Percentiles rank a stretch among this genome's conserved stretches.
phyloP scores from a whole-genome alignment of 1,140 invertebrate genomes.

The Megalonaias nervosa region DNA sequence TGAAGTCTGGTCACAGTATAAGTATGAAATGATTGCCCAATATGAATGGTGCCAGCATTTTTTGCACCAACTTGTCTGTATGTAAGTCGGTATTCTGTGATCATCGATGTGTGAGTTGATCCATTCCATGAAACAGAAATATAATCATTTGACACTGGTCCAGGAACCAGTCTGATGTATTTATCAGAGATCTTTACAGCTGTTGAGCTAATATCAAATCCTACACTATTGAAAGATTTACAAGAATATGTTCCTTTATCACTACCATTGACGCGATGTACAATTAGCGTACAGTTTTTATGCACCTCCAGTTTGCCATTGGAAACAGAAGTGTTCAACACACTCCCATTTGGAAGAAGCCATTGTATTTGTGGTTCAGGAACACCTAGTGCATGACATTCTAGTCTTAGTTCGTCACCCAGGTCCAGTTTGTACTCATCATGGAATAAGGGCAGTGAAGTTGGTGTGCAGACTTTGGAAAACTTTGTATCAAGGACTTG shows the following conservation, averaged over 20 bases:
- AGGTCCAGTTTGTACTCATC: slow-evolving; percentile 64
- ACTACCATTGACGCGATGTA: slow-evolving; percentile 51
- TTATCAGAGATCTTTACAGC: slow-evolving; percentile 64
- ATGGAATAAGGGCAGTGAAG: slow-evolving; percentile 61
- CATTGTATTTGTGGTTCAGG: slow-evolving; percentile 70
- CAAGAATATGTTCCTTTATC: slow-evolving; percentile 65
- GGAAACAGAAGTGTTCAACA: slow-evolving; percentile 61
- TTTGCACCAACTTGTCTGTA: slow-evolving; percentile 53
- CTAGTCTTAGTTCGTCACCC: slow-evolving; percentile 68
- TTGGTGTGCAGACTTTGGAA: slow-evolving; percentile 63
- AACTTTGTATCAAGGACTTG: slow-evolving; percentile 59
- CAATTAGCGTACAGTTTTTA: slow-evolving; percentile 61
- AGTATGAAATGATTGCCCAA: slow-evolving; percentile 50
- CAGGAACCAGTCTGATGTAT: slow-evolving; percentile 67
- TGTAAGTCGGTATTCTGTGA: slow-evolving; percentile 69
- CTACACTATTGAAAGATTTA: slow-evolving; percentile 54
- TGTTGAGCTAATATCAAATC: slow-evolving; percentile 63
- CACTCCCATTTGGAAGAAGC: slow-evolving; percentile 69
- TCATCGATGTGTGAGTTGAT: slow-evolving; percentile 65
- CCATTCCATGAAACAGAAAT: slow-evolving; percentile 73
- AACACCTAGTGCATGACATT: slow-evolving; percentile 71
- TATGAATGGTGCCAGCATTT: slow-evolving; percentile 39
- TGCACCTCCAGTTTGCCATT: slow-evolving; percentile 59
- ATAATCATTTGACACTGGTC: slow-evolving; percentile 66
- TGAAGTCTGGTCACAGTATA: slow-evolving; percentile 71